These are phyloP conservation scores for Hippocampus barbouri DNA, from an alignment of 2,113 vertebrate species.

Conservation along the genomic window DNA sequence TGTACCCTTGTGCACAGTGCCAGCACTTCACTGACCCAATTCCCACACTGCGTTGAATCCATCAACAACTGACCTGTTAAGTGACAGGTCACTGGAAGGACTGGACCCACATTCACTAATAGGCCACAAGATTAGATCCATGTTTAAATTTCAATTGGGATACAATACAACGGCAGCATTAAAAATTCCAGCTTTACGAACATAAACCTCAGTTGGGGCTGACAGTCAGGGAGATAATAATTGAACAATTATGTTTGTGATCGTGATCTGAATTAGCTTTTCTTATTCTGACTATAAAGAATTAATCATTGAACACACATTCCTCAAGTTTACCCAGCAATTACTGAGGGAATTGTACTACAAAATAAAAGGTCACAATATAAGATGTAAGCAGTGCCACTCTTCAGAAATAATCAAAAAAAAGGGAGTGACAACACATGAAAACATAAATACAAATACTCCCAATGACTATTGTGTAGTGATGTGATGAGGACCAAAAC, in stretches of 20 bases:
- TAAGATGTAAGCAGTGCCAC: constrained; percentile 11
- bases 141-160: neutral
- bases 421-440: constrained; percentile 10
- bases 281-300: neutral
- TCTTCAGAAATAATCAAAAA: constrained; percentile 9
- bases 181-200: neutral
- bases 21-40: constrained; percentile 47
- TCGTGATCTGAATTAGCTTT: neutral
- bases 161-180: neutral
- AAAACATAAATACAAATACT: neutral
- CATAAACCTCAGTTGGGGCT: neutral
- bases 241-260: neutral
- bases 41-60: constrained; percentile 56
- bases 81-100: constrained; percentile 17
- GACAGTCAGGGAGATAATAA: neutral
- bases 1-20: constrained; percentile 24
- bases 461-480: too few species aligned
- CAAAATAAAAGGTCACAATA: constrained; percentile 15
- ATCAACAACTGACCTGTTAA: constrained; percentile 17
- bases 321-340: constrained; percentile 18
- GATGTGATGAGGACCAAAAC: neutral
- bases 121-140: neutral
- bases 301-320: constrained; percentile 29
- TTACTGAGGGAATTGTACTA: constrained; percentile 10
- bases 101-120: neutral